Conservation (phyloP, 2,113 vertebrate species). For the Gnathonemus echidnorhynchus region DNA sequence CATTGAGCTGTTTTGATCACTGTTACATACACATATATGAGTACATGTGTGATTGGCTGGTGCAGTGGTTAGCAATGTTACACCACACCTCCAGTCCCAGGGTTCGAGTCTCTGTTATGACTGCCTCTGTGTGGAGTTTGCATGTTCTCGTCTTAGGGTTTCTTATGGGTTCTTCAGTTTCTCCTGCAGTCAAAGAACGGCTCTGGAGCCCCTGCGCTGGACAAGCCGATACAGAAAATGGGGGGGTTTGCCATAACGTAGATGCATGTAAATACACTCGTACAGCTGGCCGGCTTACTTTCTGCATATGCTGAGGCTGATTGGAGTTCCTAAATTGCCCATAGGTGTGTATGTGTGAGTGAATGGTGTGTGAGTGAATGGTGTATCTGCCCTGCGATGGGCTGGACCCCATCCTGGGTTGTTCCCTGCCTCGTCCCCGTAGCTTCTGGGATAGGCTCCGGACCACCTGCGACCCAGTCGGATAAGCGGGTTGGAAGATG, state of each 20-base stretch:
- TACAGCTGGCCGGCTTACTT: background rate
- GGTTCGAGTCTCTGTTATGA: background rate
- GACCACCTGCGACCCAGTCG: no score
- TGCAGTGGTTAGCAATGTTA: background rate
- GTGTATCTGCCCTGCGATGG: no score
- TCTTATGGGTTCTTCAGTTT: background rate
- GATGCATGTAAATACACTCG: background rate
- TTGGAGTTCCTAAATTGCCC: no score
- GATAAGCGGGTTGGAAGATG: no score
- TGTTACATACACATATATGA: background rate
- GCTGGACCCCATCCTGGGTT: no score
- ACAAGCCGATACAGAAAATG: background rate
- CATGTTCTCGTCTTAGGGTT: background rate
- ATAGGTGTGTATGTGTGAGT: no score
- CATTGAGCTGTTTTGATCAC: background rate
- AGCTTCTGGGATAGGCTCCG: no score
- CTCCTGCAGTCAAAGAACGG: background rate
- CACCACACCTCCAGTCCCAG: background rate
- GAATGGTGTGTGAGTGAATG: no score
- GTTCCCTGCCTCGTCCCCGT: no score
- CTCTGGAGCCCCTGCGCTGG: background rate
- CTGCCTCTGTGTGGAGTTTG: background rate
- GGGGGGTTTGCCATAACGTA: background rate
- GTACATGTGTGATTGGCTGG: background rate
- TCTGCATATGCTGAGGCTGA: background rate